These are phyloP conservation scores for Junco hyemalis DNA, from an alignment of 2,113 vertebrate genomes.

Conservation along the genomic window DNA sequence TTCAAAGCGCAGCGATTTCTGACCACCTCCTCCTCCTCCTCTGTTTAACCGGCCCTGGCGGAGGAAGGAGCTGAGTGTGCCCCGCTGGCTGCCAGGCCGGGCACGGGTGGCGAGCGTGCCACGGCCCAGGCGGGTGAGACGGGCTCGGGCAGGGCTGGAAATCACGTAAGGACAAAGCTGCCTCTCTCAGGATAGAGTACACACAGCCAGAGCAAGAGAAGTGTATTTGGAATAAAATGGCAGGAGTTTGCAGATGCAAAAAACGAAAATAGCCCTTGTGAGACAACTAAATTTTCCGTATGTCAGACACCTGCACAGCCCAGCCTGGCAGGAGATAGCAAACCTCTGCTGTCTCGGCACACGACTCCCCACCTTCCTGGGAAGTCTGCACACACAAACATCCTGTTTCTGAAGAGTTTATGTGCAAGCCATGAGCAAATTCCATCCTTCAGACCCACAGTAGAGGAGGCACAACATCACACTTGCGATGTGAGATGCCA, in stretches of 20 bases:
- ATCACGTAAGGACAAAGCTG: not conserved
- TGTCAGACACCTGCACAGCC: not conserved
- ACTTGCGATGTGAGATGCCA: accelerated
- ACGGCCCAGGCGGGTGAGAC: accelerated
- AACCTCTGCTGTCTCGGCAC: accelerated
- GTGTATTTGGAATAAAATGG: not conserved
- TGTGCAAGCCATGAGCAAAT: not conserved
- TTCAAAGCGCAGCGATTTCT: accelerated
- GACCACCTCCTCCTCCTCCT: not conserved
- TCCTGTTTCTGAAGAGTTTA: not conserved
- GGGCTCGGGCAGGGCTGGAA: not conserved
- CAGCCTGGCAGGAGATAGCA: not conserved
- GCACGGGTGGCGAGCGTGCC: accelerated
- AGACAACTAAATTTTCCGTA: accelerated
- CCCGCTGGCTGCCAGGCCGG: not conserved
- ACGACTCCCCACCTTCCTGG: accelerated
- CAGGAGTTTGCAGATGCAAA: not conserved
- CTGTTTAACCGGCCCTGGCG: not conserved
- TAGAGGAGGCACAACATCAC: not conserved
- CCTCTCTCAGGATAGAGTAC: not conserved
- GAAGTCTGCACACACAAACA: not conserved
- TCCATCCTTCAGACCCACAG: accelerated
- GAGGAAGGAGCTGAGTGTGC: not conserved
- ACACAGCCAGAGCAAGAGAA: not conserved
- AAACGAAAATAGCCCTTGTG: not conserved